phyloP scores from a whole-genome alignment of 2,797 vertebrate species.

The Setipinna tenuifilis region DNA sequence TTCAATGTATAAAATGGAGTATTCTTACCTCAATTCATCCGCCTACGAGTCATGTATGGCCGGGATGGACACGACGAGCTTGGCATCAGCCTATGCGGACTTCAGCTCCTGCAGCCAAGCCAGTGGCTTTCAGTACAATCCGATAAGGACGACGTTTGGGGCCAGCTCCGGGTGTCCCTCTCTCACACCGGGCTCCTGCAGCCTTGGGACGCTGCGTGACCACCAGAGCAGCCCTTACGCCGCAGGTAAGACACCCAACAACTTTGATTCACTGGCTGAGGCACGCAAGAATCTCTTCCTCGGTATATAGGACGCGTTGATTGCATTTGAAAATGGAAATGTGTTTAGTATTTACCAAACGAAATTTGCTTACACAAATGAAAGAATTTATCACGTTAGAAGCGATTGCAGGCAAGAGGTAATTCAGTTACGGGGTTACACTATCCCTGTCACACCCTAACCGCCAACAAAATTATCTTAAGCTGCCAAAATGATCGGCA shows the following conservation, averaged over 20 bases:
- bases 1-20: conserved; percentile 99
- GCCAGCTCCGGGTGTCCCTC: conserved; percentile 97
- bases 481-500: conserved; percentile 99
- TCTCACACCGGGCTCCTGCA: conserved; percentile 98
- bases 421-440: conserved; percentile 99
- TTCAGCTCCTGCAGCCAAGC: conserved; percentile 99
- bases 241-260: conserved; percentile 90
- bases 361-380: conserved; percentile 99
- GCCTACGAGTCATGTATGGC: conserved; percentile 99
- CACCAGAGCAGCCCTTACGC: conserved; percentile 99
- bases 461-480: conserved; percentile 99
- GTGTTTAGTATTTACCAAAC: conserved; percentile 99
- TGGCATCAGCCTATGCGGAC: conserved; percentile 99
- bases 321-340: conserved; percentile 99
- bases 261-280: conserved; percentile 68
- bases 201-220: conserved; percentile 96
- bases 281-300: conserved; percentile 77
- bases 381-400: conserved; percentile 99
- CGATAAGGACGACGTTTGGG: conserved; percentile 99
- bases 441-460: conserved; percentile 99
- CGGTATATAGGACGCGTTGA: conserved; percentile 93
- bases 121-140: conserved; percentile 99
- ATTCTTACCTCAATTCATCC: conserved; percentile 99
- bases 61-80: conserved; percentile 98
- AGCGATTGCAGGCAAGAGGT: conserved; percentile 99